These are phyloP conservation scores for Mellilla xanthometata DNA, from an alignment of 2,888 invertebrate species.

Conservation along the genomic window DNA sequence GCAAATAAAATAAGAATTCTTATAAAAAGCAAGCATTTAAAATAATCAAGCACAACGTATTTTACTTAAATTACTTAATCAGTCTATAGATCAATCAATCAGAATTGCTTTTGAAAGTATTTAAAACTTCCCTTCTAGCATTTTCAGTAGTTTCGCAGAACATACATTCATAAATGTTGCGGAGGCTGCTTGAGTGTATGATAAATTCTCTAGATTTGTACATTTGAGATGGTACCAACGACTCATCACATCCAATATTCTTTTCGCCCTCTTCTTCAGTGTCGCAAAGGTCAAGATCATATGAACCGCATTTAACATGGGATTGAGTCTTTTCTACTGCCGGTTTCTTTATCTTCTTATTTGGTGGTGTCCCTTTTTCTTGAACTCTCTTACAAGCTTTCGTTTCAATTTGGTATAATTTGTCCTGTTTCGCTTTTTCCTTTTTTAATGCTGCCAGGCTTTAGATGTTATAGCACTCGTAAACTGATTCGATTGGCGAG, in stretches of 20 bases:
- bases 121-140: conserved; percentile 6
- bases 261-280: conserved; percentile 36
- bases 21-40: conserved; percentile 2
- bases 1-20: conserved; percentile 2
- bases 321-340: conserved; percentile 26
- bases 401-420: conserved; percentile 14
- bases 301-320: conserved; percentile 29
- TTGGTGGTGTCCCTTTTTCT: conserved; percentile 2
- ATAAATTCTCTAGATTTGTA: conserved; percentile 19
- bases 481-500: conserved; percentile 26
- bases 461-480: conserved; percentile 34
- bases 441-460: conserved; percentile 33
- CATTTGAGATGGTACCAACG: conserved; percentile 32
- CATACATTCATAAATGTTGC: conserved; percentile 7
- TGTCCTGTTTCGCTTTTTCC: conserved; percentile 15
- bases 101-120: conserved; percentile 3
- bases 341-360: conserved; percentile 20
- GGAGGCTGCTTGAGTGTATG: conserved; percentile 5
- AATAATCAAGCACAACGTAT: conserved; percentile 1
- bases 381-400: conserved; percentile 4
- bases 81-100: not conserved
- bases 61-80: not conserved
- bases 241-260: conserved; percentile 29
- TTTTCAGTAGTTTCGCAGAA: conserved; percentile 4
- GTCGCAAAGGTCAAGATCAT: conserved; percentile 28